A percentile compares a stretch with the other conserved stretches of the same genome.
These are phyloP conservation scores for Leptobrachium ailaonicum DNA, from an alignment of 2,113 vertebrate species.

Conservation along the genomic window DNA sequence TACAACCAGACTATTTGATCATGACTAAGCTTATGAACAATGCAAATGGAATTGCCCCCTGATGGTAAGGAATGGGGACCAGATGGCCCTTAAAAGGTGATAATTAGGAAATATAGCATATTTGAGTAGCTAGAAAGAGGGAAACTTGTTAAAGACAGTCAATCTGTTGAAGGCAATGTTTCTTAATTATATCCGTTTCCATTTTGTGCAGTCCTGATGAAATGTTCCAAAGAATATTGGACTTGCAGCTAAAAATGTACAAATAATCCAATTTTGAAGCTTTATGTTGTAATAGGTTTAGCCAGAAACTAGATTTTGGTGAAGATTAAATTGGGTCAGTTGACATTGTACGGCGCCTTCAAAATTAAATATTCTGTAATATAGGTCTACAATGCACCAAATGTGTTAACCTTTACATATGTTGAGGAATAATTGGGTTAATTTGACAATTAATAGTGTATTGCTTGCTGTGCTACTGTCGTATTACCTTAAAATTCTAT, in stretches of 20 bases:
- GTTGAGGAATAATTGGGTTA: too few relatives aligned
- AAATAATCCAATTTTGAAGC: conserved; percentile 32
- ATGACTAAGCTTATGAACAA: conserved; percentile 96
- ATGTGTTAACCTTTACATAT: too few relatives aligned
- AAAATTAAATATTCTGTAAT: too few relatives aligned
- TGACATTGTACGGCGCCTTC: too few relatives aligned
- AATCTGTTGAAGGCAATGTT: conserved; percentile 78
- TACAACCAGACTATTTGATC: conserved; percentile 92
- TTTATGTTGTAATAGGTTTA: too few relatives aligned
- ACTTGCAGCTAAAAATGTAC: conserved; percentile 60
- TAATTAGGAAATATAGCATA: conserved; percentile 99
- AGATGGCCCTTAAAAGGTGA: conserved; percentile 99
- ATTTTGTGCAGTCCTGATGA: conserved; percentile 68
- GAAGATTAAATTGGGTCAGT: too few relatives aligned
- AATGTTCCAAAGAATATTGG: conserved; percentile 64
- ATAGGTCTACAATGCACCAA: too few relatives aligned
- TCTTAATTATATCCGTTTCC: conserved; percentile 75
- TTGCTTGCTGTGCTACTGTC: too few relatives aligned
- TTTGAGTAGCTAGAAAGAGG: conserved; percentile 78
- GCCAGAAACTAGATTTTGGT: too few relatives aligned
- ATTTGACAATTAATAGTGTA: too few relatives aligned
- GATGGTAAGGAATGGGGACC: conserved; percentile 96
- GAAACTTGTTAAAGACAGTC: conserved; percentile 80
- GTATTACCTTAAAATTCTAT: too few relatives aligned
- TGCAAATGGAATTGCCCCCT: conserved; percentile 98